Evolutionary conservation across 1,140 invertebrate genomes (phyloP), one percentile per base, ranked within the genome.

Genomic region (Linepithema humile): DNA sequence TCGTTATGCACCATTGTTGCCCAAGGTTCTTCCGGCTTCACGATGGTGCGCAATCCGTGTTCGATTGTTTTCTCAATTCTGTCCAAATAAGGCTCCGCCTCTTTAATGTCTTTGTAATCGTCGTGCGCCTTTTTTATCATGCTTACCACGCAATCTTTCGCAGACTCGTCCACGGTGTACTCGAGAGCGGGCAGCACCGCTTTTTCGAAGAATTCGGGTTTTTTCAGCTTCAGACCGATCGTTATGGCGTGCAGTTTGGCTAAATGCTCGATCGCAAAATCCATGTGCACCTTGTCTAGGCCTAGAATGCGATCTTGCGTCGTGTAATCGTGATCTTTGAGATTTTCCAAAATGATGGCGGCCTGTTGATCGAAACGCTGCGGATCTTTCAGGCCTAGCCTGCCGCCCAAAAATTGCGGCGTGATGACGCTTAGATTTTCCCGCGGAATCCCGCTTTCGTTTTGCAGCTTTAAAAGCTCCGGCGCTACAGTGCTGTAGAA

Each of bases 1-100:
- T 96, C 96, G 10, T 94, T 94, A 78, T 96, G 96, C 0, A 94
- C 92, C 23, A 95, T 89, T 0, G 95, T 95, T 2, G 90, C 92
- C 91, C 95, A 96, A 0, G 91, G 91, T 53, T 94, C 92, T 32
- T 91, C 87, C 3, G 90, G 83, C 26, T 86, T 65, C 40, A 38
- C 20, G 38, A 45, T 50, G 6, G 35, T 0, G 7, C 74, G n/a
- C 1, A 32, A 20, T 9, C 82, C 62, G 26, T 90, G 65, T 9
- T 92, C 73, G 6, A 94, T 78, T 3, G 93, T 93, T 7, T 83
- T 91, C 0, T 91, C 72, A 2, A 94, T 84, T 2, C 35, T 85
- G 0, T 92, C 86, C 3, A 91, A 64, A 53, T 91, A 86, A 2
- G 80, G 62, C 45, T 90, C 78, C 2, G 89, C 89, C 32, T 92